These are phyloP conservation scores for Tiliqua scincoides DNA, from an alignment of 2,113 vertebrate species.

Conservation along the genomic window DNA sequence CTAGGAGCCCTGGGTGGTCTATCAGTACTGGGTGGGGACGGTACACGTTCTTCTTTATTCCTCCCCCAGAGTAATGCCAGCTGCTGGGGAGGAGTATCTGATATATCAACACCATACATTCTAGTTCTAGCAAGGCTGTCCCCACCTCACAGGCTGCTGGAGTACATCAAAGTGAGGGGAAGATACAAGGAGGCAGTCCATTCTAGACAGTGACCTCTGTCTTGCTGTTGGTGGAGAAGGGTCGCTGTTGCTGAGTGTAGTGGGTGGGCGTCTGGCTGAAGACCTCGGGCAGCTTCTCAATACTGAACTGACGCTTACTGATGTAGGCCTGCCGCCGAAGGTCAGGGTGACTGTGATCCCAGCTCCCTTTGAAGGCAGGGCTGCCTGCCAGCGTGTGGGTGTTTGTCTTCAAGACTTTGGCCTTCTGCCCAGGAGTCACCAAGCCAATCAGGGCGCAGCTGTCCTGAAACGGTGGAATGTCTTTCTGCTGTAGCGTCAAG, in stretches of 20 bases:
- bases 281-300: constrained; percentile 86
- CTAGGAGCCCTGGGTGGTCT: neutral
- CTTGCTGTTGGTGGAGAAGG: constrained; percentile 94
- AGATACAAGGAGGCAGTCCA: neutral
- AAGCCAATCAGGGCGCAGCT: constrained; percentile 77
- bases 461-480: constrained; percentile 79
- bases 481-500: constrained; percentile 78
- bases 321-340: constrained; percentile 77
- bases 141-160: constrained; percentile 1
- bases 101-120: neutral
- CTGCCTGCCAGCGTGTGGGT: constrained; percentile 77
- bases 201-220: constrained; percentile 94
- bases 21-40: neutral
- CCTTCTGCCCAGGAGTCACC: constrained; percentile 80
- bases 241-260: constrained; percentile 72
- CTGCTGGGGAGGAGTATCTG: neutral
- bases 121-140: neutral
- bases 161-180: neutral
- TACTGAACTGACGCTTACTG: constrained; percentile 84
- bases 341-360: constrained; percentile 76
- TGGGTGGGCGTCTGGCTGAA: constrained; percentile 78
- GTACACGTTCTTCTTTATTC: neutral
- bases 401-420: constrained; percentile 84
- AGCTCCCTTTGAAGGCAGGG: constrained; percentile 79
- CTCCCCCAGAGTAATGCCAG: neutral